Evolutionary conservation across 2,797 vertebrate genomes (phyloP).

Genomic region (Microctenopoma stevenorrisi): DNA sequence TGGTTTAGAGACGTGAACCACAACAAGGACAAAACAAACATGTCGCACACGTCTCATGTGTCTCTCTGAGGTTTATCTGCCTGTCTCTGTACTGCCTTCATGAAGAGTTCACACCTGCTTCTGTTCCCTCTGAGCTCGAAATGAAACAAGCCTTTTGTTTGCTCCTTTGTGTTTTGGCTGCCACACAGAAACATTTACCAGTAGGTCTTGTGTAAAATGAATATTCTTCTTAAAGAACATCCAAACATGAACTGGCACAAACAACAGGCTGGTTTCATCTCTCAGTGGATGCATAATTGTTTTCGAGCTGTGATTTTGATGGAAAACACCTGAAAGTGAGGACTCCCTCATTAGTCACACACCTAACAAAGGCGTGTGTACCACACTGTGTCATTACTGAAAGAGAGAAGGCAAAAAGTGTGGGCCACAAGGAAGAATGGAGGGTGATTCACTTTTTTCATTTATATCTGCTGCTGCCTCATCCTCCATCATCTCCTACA

Average conservation of each 20-base stretch:
- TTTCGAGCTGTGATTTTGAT: conserved; percentile 49
- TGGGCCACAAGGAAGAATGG: conserved; percentile 65
- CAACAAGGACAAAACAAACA: conserved; percentile 86
- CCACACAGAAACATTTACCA: background rate
- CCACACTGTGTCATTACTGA: conserved; percentile 75
- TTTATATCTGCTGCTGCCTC: conserved; percentile 41
- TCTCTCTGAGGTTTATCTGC: conserved; percentile 84
- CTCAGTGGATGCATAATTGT: conserved; percentile 8
- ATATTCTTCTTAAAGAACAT: background rate
- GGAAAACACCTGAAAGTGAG: conserved; percentile 80
- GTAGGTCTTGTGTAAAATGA: background rate
- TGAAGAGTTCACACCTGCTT: conserved; percentile 69
- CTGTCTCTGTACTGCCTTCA: conserved; percentile 67
- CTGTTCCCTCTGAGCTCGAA: conserved; percentile 60
- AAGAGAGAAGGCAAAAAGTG: conserved; percentile 69
- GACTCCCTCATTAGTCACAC: conserved; percentile 80
- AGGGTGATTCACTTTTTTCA: conserved; percentile 72
- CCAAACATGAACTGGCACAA: background rate
- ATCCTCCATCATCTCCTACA: conserved; percentile 63
- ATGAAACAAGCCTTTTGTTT: conserved; percentile 55
- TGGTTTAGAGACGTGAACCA: conserved; percentile 79
- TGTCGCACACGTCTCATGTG: conserved; percentile 81
- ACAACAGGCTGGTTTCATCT: background rate
- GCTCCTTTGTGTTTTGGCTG: conserved; percentile 16
- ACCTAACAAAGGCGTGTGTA: conserved; percentile 51